Base-by-base conservation (phyloP, 2,888 invertebrate species). In the Oxycera nigricornis region DNA sequence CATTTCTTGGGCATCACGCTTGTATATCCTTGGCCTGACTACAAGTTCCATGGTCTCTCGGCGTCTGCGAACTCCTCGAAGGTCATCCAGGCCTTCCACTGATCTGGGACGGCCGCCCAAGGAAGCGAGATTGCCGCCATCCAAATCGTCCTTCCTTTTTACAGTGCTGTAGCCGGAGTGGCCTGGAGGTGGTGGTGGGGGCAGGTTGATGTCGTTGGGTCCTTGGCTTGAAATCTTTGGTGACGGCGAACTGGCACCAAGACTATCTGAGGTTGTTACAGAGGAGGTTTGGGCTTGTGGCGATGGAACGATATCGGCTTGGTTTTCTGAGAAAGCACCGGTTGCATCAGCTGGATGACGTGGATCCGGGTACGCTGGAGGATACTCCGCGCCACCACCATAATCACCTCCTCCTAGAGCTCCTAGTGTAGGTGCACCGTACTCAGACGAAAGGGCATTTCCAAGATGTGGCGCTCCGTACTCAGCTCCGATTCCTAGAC, bases 1-100 rank as follows among this genome's bases (percentile, higher is more conserved):
- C 94, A 95, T 94, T 86, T 95, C 95, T 85, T 94, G 94, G 75
- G 94, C 90, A 79, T 93, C 93, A 46, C 94, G 90, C 82, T 94
- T 94, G 86, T 94, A 94, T 74, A 94, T 92, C 79, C 93, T 90
- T 74, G 90, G 90, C 77, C 88, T 88, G 20, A 91, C 88, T 55
- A 89, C 88, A 74, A 90, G 83, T 72, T 87, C 88, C 79, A 91
- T 88, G n/a, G 90, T 89, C 77, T 89, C 88, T 78, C 92, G 88
- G 80, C 90, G 87, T 82, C 91, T 88, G 80, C 94, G 89, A 26
- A 89, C 91, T 52, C 93, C 93, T 76, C 91, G 91, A 78, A 94
- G 87, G 82, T 93, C 92, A 75, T 92, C 92, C 72, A 94, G 88
- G 80, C 92, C 93, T 84, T 95, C 94, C 14, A 95, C 94, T 28